Evolutionary conservation across 1,140 invertebrate species (phyloP).

Genomic region (Melanaphis sacchari): DNA sequence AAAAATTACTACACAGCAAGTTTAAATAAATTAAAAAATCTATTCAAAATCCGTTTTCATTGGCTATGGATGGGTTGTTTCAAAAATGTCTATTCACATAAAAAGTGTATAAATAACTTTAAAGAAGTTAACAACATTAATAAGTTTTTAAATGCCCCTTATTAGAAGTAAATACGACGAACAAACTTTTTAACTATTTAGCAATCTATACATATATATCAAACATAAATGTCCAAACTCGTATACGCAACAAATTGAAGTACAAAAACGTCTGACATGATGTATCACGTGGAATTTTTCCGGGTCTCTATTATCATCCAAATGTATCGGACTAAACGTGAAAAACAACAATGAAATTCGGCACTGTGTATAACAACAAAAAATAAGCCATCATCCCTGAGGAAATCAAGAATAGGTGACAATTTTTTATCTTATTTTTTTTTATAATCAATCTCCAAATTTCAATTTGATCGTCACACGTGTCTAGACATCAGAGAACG

Average conservation of each 20-base stretch:
- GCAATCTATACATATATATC: not conserved
- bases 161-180: not conserved
- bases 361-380: not conserved
- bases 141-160: constrained; percentile 15
- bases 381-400: not conserved
- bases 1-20: not conserved
- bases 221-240: not conserved
- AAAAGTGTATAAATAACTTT: not conserved
- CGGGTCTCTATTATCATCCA: not conserved
- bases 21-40: not conserved
- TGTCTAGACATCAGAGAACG: not conserved
- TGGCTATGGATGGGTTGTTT: not conserved
- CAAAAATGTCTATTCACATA: not conserved
- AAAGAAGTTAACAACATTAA: not conserved
- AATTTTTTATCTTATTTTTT: constrained; percentile 16
- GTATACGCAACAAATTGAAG: not conserved
- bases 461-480: not conserved
- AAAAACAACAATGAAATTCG: not conserved
- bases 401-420: not conserved
- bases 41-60: not conserved
- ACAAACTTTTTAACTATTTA: constrained; percentile 3
- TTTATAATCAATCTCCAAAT: not conserved
- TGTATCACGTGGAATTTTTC: not conserved
- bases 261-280: not conserved
- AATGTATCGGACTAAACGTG: not conserved